Evolutionary conservation across 1,140 invertebrate species (phyloP), one percentile per base, ranked within the genome.

Genomic region (Tachypleus tridentatus): DNA sequence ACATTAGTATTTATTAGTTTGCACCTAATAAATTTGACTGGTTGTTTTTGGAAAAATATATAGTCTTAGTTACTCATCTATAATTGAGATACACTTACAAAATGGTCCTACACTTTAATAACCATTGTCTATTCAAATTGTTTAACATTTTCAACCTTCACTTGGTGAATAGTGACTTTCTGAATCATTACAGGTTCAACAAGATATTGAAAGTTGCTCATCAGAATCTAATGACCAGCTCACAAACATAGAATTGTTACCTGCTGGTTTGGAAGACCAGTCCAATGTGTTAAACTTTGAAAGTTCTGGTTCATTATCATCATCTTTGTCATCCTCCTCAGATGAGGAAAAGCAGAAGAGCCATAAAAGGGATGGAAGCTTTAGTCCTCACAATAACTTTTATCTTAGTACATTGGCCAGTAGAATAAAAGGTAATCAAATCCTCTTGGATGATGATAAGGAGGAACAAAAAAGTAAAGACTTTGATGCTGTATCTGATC

Each of bases 131-230:
- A 54, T 9, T 8, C 53, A 54, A n/a, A 54, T 9, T 54, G n/a
- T 9, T 9, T 8, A 54, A 54, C n/a, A 9, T 54, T 9, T 9
- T 8, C 4, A 54, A 54, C 8, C n/a, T 3, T 4, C 8, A 54
- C n/a, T 9, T 4, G 8, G 8, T 54, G n/a, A 9, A 3, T 4
- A 9, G 53, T 54, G n/a, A 54, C 8, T 54, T 9, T 9, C n/a
- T 8, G 8, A 29, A 29, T 29, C 29, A 29, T 29, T 29, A 29
- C 10, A 60, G 59, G 59, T 69, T 50, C 91, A 95, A 75, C 82
- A 88, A 29, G 91, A 95, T 76, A 84, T 93, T 57, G 89, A 93
- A 76, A 87, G 77, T 2, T 70, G 69, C 70, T 73, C 71, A 6
- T 70, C 70, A 6, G 72, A 74, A 64, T 73, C 70, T 51, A 65